phyloP scores from a whole-genome alignment of 1,140 invertebrate genomes.

The Cecropterus lyciades region DNA sequence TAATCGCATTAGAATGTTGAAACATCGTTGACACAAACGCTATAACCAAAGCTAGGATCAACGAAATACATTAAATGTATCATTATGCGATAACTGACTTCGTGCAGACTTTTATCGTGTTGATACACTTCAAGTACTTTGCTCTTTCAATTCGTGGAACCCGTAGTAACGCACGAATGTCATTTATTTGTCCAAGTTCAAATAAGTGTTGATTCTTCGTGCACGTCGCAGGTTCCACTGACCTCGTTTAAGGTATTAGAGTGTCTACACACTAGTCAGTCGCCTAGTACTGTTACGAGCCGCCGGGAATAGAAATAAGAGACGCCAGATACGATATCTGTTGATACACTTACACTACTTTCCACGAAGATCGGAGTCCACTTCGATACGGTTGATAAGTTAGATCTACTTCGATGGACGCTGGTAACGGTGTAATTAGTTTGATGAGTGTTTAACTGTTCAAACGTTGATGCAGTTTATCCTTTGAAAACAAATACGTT shows the following conservation, averaged over 20 bases:
- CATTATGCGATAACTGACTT: background rate
- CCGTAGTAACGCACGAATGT: constrained; percentile 27
- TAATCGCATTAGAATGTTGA: too few species aligned
- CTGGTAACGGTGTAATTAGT: too few species aligned
- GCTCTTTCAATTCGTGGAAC: constrained; percentile 4
- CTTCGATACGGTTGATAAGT: constrained; percentile 8
- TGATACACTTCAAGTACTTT: constrained; percentile 7
- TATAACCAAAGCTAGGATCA: too few species aligned
- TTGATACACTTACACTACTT: constrained; percentile 44
- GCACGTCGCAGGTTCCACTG: constrained; percentile 52
- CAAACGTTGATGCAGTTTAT: too few species aligned
- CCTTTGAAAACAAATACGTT: too few species aligned
- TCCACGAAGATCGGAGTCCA: constrained; percentile 42
- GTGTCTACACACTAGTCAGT: constrained; percentile 45
- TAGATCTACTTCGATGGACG: too few species aligned
- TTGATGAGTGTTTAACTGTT: too few species aligned
- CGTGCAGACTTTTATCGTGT: background rate
- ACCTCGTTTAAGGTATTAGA: constrained; percentile 60
- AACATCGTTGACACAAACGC: too few species aligned
- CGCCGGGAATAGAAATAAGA: constrained; percentile 48
- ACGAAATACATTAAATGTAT: too few species aligned
- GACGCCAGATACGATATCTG: constrained; percentile 40
- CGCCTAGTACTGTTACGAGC: constrained; percentile 51
- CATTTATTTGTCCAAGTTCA: constrained; percentile 54
- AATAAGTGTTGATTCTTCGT: constrained; percentile 42